phyloP scores from a whole-genome alignment of 92 coral and sea anemone species.

The Siderastrea siderea region DNA sequence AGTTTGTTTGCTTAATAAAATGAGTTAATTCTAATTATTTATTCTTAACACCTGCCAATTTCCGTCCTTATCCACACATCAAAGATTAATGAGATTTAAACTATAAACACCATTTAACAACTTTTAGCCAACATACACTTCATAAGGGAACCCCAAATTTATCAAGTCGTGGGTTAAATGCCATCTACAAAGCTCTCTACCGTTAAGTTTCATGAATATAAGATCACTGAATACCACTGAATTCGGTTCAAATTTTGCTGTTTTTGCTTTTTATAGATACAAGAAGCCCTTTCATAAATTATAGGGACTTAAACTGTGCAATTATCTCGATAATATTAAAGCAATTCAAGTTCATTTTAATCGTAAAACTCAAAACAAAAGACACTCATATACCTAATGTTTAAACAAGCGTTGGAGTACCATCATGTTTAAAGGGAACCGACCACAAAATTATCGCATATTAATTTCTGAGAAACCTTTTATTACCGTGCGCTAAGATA shows the following conservation, averaged over 20 bases:
- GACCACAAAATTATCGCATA: conserved; percentile 17
- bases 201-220: too few species aligned
- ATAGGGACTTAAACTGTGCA: neutral
- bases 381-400: neutral
- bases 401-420: conserved; percentile 3
- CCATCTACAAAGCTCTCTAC: neutral
- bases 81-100: neutral
- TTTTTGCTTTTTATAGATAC: neutral
- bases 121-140: neutral
- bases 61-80: neutral
- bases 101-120: neutral
- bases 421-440: conserved; percentile 10
- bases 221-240: too few species aligned
- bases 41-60: conserved; percentile 18
- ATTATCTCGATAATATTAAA: neutral
- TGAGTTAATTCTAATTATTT: conserved; percentile 22
- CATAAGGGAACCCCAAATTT: neutral
- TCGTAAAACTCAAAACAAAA: neutral
- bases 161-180: neutral
- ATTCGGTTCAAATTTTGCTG: neutral
- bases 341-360: conserved; percentile 28
- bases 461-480: conserved; percentile 21
- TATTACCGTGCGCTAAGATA: neutral
- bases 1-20: conserved; percentile 30
- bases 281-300: neutral